These are phyloP conservation scores for Platerodrilus igneus DNA, from an alignment of 2,888 invertebrate species.

Conservation along the genomic window DNA sequence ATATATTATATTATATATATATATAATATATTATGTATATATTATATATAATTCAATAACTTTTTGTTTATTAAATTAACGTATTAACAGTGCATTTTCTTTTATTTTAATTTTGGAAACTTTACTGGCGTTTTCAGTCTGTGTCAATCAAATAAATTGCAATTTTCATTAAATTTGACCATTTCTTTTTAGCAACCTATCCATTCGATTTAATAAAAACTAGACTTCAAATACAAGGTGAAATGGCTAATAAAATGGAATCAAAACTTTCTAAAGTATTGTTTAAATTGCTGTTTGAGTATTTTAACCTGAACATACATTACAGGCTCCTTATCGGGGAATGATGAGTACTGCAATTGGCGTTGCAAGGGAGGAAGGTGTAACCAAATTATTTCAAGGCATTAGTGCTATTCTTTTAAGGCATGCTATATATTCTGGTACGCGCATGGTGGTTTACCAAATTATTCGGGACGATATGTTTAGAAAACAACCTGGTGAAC, in stretches of 20 bases:
- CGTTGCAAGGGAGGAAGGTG: slow-evolving; percentile 80
- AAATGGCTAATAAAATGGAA: slow-evolving; percentile 57
- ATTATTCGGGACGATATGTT: slow-evolving; percentile 66
- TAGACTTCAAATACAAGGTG: slow-evolving; percentile 87
- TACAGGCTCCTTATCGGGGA: slow-evolving; percentile 65
- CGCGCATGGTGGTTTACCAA: slow-evolving; percentile 82
- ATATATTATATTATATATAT: no score
- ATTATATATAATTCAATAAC: no score
- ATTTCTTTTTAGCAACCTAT: slow-evolving; percentile 70
- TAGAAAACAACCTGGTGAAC: slow-evolving; percentile 57
- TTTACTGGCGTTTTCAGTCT: no score
- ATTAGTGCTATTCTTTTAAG: slow-evolving; percentile 82
- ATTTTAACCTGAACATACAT: no score
- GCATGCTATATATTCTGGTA: slow-evolving; percentile 79
- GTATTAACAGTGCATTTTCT: no score
- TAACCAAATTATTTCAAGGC: slow-evolving; percentile 79
- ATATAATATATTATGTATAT: no score
- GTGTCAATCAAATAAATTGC: no score
- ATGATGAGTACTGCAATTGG: slow-evolving; percentile 77
- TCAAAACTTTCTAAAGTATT: slow-evolving; percentile 49
- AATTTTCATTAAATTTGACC: no score
- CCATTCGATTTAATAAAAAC: slow-evolving; percentile 93
- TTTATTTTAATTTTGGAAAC: no score
- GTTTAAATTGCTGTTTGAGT: no score
- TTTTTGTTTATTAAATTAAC: no score